Evolutionary conservation across 2,797 vertebrate species (phyloP).

Genomic region (Eidolon dupreanum): DNA sequence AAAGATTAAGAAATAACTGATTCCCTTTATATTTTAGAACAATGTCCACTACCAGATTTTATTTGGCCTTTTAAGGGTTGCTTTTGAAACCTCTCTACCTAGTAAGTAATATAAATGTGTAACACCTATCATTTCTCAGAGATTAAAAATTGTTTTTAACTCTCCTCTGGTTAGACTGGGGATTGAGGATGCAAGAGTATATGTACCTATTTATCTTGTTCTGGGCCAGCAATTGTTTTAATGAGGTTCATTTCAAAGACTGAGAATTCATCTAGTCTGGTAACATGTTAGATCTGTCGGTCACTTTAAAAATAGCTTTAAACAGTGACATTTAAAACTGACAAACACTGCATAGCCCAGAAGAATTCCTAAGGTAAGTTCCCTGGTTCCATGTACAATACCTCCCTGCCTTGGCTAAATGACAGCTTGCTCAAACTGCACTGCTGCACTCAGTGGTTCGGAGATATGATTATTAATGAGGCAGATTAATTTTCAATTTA

Average conservation of each 20-base stretch:
- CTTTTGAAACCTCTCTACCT: neutral
- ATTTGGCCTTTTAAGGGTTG: neutral
- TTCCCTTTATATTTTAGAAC: neutral
- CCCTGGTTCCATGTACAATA: neutral
- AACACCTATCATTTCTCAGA: neutral
- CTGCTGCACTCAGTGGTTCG: neutral
- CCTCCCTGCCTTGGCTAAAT: neutral
- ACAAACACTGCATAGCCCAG: neutral
- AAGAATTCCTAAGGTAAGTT: neutral
- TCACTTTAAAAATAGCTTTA: constrained; percentile 30
- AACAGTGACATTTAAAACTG: neutral
- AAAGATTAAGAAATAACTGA: neutral
- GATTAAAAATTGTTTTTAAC: neutral
- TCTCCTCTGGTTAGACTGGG: neutral
- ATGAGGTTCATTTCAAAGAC: neutral
- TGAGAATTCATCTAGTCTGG: constrained; percentile 11
- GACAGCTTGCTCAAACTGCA: constrained; percentile 1
- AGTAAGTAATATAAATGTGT: neutral
- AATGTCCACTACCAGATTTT: neutral
- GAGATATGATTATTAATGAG: constrained; percentile 7
- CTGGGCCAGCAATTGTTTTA: neutral
- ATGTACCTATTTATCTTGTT: neutral
- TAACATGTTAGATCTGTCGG: neutral
- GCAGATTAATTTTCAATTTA: neutral
- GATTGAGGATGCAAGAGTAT: neutral